Base-by-base conservation (phyloP, 1,140 invertebrate species). In the Brachystomella parvula region DNA sequence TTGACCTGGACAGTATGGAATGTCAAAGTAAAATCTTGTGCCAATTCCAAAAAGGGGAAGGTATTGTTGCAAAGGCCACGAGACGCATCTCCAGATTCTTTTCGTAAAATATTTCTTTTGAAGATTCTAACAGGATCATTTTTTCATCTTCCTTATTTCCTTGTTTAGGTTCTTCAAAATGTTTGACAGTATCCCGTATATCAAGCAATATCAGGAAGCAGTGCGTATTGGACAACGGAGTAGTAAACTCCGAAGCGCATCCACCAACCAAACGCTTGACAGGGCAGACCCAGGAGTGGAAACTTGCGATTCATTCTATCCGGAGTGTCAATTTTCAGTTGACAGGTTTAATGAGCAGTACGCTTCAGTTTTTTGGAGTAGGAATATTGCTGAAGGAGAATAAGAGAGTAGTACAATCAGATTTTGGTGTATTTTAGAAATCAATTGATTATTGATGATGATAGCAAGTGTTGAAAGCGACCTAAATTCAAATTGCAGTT, bases 11-110 rank as follows among this genome's bases (percentile, higher is more conserved):
- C 31, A 61, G 64, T 26, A 24, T 67, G 24, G 67, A 72, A 30
- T 72, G 71, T 64, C 71, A 72, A 44, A 69, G 69, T 47, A 64
- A 64, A 49, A 63, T 67, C 9, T 31, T 72, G 1, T 72, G 71
- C 39, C 67, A 72, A 58, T 28, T 72, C 2, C 60, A 60, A 32
- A 9, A 64, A 6, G 53, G 59, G 19, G 39, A 72, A 28, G 67
- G 62, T 29, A 33, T 61, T 0, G 21, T 61, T n/a, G 68, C 61
- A 3, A 47, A 64, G 21, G 44, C 65, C 24, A 61, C 64, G 33
- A 62, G 71, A 30, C 33, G 66, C 49, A 21, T 72, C 3, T 67
- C 71, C 21, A 63, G 62, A 29, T 28, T 65, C n/a, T 65, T 70
- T 3, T 57, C 57, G 69, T 70, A 60, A 56, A 47, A 31, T n/a